These are phyloP conservation scores for Hedya salicella DNA, from an alignment of 2,888 invertebrate species.

Conservation along the genomic window DNA sequence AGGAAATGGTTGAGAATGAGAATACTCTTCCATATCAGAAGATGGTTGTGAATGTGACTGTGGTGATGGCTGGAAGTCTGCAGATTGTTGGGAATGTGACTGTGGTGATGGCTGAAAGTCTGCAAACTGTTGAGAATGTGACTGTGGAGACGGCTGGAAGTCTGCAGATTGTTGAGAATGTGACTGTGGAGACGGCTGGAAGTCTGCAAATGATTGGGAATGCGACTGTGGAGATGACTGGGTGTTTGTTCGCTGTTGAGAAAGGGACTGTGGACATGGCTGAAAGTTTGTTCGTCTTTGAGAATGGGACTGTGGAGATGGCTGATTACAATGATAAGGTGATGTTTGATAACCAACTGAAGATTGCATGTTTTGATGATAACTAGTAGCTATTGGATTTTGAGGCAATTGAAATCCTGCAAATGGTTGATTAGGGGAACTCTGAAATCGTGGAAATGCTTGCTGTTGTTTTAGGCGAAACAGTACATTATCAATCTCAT, in stretches of 20 bases:
- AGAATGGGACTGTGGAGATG: slow-evolving; percentile 40
- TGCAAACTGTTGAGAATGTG: slow-evolving; percentile 35
- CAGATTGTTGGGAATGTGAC: slow-evolving; percentile 31
- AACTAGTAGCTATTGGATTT: slow-evolving; percentile 39
- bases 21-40: slow-evolving; percentile 42
- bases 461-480: slow-evolving; percentile 34
- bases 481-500: slow-evolving; percentile 42
- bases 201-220: slow-evolving; percentile 18
- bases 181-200: slow-evolving; percentile 38
- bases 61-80: slow-evolving; percentile 38
- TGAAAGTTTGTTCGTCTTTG: slow-evolving; percentile 31
- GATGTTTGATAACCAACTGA: slow-evolving; percentile 36
- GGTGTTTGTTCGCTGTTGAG: slow-evolving; percentile 12
- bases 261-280: slow-evolving; percentile 37
- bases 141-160: slow-evolving; percentile 24
- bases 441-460: slow-evolving; percentile 38
- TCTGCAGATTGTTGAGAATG: slow-evolving; percentile 10
- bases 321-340: slow-evolving; percentile 35
- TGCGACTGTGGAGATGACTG: slow-evolving; percentile 20
- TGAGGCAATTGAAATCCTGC: slow-evolving; percentile 38
- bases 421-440: slow-evolving; percentile 39
- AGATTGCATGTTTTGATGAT: slow-evolving; percentile 41
- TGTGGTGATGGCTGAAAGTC: slow-evolving; percentile 26
- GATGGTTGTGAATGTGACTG: slow-evolving; percentile 20
- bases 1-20: slow-evolving; percentile 42